Conservation (phyloP, 2,113 vertebrate genomes). For the Tursiops truncatus region DNA sequence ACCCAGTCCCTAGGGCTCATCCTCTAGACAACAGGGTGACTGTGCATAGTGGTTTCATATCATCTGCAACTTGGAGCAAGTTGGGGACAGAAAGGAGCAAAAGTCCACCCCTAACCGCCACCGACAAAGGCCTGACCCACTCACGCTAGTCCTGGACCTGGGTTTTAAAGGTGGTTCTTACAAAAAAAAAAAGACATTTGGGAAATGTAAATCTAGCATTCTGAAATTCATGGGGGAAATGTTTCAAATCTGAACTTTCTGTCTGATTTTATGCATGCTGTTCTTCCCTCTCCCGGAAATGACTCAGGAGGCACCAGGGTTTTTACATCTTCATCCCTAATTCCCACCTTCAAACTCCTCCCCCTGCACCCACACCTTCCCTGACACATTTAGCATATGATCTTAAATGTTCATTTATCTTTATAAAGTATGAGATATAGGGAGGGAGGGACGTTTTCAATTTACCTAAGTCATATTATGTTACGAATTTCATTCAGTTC, state of each 20-base stretch:
- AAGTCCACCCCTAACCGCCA: not conserved
- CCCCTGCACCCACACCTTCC: not conserved
- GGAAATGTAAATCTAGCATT: not conserved
- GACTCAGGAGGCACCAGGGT: not conserved
- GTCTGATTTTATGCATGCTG: not conserved
- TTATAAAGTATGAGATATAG: not conserved
- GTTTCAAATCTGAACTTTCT: not conserved
- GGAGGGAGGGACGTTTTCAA: not conserved
- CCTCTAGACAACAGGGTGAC: not conserved
- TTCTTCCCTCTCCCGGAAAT: not conserved
- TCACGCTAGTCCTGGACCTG: not conserved
- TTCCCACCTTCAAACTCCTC: not conserved
- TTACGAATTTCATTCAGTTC: not conserved
- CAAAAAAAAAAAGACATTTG: not conserved
- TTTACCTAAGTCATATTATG: not conserved
- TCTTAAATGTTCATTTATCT: not conserved
- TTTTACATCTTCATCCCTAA: not conserved
- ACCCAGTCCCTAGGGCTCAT: not conserved
- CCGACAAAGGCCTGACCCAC: not conserved
- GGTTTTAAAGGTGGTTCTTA: not conserved
- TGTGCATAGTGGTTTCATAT: not conserved
- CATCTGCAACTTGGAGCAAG: not conserved
- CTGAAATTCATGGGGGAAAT: not conserved
- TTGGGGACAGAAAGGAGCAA: not conserved
- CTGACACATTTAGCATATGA: not conserved